Percentiles rank a stretch among this genome's conserved stretches.
These are phyloP conservation scores for Sialia sialis DNA, from an alignment of 2,113 vertebrate species.

Conservation along the genomic window DNA sequence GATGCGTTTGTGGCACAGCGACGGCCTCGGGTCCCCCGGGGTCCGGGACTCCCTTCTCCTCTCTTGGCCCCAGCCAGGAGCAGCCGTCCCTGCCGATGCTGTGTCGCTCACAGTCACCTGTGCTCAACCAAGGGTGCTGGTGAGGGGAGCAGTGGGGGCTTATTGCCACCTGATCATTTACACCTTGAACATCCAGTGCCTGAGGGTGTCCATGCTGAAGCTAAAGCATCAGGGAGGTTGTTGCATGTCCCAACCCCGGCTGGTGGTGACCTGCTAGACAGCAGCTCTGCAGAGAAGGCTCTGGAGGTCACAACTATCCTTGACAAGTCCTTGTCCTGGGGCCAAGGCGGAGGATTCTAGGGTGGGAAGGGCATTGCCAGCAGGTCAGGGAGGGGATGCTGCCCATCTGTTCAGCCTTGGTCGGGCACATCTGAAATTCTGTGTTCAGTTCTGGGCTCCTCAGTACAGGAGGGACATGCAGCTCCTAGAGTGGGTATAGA, in stretches of 20 bases:
- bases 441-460: not conserved
- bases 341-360: not conserved
- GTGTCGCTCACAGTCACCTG: rapidly evolving
- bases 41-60: rapidly evolving
- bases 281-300: not conserved
- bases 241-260: not conserved
- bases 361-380: not conserved
- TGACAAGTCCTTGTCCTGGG: not conserved
- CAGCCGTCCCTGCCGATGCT: rapidly evolving
- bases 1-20: not conserved
- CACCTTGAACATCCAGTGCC: rapidly evolving
- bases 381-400: not conserved
- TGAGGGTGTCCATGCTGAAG: not conserved
- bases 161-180: not conserved
- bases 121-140: not conserved
- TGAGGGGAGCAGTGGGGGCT: not conserved
- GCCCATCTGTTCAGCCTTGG: too few relatives aligned
- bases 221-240: not conserved
- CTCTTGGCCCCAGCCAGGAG: not conserved
- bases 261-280: not conserved
- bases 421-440: not conserved
- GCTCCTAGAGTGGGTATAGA: not conserved
- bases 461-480: not conserved
- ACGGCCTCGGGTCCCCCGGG: rapidly evolving
- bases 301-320: not conserved